These are phyloP conservation scores for Nemoura dubitans DNA, from an alignment of 2,888 invertebrate species.

Conservation along the genomic window DNA sequence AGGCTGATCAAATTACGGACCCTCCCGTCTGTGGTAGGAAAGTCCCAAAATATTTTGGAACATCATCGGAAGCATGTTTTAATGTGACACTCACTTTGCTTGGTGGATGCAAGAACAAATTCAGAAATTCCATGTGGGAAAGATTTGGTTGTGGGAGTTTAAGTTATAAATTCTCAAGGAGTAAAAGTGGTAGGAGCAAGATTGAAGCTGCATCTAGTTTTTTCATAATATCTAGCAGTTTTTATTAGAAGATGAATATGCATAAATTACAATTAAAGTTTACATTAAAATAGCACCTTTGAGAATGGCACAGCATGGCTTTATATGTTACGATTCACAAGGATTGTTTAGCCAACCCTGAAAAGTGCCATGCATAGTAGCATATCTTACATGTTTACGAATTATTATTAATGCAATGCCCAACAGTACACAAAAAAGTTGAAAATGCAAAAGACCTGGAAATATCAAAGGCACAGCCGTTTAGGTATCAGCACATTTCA, in stretches of 20 bases:
- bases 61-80: too few species aligned
- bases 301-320: background rate
- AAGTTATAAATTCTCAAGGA: too few species aligned
- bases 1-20: too few species aligned
- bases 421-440: conserved; percentile 15
- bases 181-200: too few species aligned
- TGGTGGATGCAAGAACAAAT: too few species aligned
- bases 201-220: too few species aligned
- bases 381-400: background rate
- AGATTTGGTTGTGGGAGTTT: too few species aligned
- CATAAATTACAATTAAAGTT: background rate
- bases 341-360: background rate
- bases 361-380: background rate
- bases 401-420: background rate
- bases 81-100: too few species aligned
- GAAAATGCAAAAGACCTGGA: conserved; percentile 14
- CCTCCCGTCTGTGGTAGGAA: too few species aligned
- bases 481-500: background rate
- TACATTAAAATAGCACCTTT: background rate
- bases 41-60: too few species aligned
- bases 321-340: background rate
- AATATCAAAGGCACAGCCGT: conserved; percentile 23
- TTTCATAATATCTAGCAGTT: too few species aligned
- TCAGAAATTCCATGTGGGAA: too few species aligned
- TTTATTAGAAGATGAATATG: background rate